These are phyloP conservation scores for Gymnoscopelus microlampas DNA, from an alignment of 2,797 vertebrate species.

Conservation along the genomic window DNA sequence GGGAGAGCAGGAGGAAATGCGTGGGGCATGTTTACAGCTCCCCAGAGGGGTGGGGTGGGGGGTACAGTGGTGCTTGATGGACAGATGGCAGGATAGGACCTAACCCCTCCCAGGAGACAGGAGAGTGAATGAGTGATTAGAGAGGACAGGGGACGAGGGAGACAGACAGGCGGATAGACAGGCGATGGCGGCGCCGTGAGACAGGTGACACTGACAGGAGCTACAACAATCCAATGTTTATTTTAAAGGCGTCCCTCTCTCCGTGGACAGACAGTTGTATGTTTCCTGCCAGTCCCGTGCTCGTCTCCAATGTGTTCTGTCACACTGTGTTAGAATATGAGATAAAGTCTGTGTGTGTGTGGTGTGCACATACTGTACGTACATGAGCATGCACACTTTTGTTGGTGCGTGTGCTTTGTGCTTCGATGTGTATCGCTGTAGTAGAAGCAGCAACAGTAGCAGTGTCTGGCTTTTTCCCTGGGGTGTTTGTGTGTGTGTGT, in stretches of 20 bases:
- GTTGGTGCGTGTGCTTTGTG: too few species aligned
- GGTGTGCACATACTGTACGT: too few species aligned
- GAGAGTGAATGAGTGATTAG: conserved; percentile 6
- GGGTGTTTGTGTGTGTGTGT: too few species aligned
- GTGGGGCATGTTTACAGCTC: conserved; percentile 18
- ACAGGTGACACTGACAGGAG: conserved; percentile 25
- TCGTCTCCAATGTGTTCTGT: neutral
- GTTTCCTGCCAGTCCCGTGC: conserved; percentile 29
- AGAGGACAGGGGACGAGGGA: conserved; percentile 23
- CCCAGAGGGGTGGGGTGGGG: conserved; percentile 6
- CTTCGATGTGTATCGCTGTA: too few species aligned
- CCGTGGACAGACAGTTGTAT: conserved; percentile 34
- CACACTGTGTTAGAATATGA: conserved; percentile 25
- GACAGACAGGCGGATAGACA: conserved; percentile 21
- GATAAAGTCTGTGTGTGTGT: neutral
- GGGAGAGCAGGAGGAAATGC: too few species aligned
- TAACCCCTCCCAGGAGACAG: conserved; percentile 33
- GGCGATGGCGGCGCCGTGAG: conserved; percentile 36
- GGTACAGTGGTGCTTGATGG: conserved; percentile 40
- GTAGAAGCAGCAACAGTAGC: too few species aligned
- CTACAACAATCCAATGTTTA: conserved; percentile 31
- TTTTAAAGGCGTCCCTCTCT: conserved; percentile 35
- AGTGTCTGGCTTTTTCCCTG: too few species aligned
- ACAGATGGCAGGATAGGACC: conserved; percentile 60
- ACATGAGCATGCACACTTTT: too few species aligned